Evolutionary conservation across 1,140 invertebrate species (phyloP).

Genomic region (Argopecten irradians): DNA sequence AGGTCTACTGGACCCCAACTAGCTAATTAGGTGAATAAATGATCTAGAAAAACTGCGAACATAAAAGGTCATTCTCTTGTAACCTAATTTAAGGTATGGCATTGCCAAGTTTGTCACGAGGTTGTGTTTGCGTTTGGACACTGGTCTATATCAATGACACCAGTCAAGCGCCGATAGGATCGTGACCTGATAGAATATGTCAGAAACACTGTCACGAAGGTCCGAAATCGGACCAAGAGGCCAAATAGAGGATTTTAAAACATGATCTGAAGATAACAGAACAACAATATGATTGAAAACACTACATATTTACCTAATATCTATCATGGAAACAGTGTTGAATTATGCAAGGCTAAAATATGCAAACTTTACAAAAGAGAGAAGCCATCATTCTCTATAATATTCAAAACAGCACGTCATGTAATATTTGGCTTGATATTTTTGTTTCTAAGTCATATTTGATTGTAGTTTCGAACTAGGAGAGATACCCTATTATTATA

Average conservation of each 20-base stretch:
- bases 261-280: neutral
- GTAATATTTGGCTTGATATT: no score
- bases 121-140: slow-evolving; percentile 14
- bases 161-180: neutral
- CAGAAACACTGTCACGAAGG: neutral
- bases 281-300: neutral
- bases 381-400: no score
- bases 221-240: neutral
- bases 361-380: no score
- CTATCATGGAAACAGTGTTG: neutral
- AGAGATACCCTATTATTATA: no score
- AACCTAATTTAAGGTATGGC: neutral
- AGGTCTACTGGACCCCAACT: neutral
- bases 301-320: neutral
- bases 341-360: no score
- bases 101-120: neutral
- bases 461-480: no score
- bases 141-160: neutral
- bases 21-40: neutral
- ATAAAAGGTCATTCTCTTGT: neutral
- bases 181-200: slow-evolving; percentile 15
- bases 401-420: no score
- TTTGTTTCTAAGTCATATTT: no score
- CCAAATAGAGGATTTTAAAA: neutral
- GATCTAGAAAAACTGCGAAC: slow-evolving; percentile 5